phyloP scores from a whole-genome alignment of 2,797 vertebrate species.

The Arctocebus calabarensis region DNA sequence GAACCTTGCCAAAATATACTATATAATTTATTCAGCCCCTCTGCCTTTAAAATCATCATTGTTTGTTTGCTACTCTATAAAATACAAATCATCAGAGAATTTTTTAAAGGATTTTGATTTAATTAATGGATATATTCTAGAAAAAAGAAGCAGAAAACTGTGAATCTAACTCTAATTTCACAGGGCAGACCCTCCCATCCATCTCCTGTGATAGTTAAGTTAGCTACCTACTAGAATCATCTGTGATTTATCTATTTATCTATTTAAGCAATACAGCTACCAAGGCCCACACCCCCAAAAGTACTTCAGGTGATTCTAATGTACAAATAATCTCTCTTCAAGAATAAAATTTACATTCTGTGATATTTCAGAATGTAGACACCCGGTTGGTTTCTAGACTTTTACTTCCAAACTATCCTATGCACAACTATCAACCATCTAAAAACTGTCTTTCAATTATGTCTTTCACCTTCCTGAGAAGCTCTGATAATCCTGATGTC shows the following conservation, averaged over 20 bases:
- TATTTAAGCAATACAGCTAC: background rate
- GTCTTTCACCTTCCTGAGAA: background rate
- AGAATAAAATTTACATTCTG: background rate
- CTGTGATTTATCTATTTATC: too few relatives aligned
- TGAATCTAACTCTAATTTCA: background rate
- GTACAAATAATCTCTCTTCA: background rate
- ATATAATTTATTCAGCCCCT: conserved; percentile 48
- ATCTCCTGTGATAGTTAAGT: background rate
- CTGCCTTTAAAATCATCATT: conserved; percentile 50
- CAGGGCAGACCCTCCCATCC: background rate
- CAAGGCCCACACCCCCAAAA: background rate
- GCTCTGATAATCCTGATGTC: background rate
- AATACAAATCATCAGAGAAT: background rate
- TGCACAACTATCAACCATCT: background rate
- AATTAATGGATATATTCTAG: background rate
- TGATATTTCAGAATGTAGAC: too few relatives aligned
- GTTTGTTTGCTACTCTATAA: background rate
- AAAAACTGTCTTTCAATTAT: background rate
- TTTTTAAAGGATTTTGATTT: conserved; percentile 15
- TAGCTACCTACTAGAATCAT: background rate
- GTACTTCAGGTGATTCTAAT: background rate
- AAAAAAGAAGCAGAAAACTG: conserved; percentile 31
- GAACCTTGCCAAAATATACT: conserved; percentile 12
- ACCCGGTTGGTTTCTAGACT: background rate
- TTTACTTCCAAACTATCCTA: background rate